Percentiles rank a stretch among this genome's conserved stretches.
These are phyloP conservation scores for Lasiommata megera DNA, from an alignment of 2,888 invertebrate species.

Conservation along the genomic window DNA sequence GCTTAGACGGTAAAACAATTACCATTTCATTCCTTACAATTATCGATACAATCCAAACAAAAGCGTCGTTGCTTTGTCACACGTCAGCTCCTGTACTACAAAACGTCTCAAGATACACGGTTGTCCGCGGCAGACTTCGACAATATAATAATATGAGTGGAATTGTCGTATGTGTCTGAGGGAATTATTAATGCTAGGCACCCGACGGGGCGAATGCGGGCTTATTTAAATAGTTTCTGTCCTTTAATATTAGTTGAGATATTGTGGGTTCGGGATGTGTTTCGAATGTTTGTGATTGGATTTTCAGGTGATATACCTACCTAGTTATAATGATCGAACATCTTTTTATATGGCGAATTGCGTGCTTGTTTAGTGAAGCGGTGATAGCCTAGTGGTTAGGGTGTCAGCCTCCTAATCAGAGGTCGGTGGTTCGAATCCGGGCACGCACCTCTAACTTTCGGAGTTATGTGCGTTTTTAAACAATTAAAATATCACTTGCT, in stretches of 20 bases:
- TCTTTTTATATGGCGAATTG: too few species aligned
- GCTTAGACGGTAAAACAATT: neutral
- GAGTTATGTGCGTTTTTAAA: too few species aligned
- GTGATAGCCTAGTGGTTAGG: too few species aligned
- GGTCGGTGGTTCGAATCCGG: too few species aligned
- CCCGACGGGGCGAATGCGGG: slow-evolving; percentile 47
- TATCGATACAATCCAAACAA: slow-evolving; percentile 20
- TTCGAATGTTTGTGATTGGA: slow-evolving; percentile 18
- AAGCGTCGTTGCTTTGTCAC: slow-evolving; percentile 28
- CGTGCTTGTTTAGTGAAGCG: too few species aligned
- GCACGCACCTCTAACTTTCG: too few species aligned
- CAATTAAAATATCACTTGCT: too few species aligned
- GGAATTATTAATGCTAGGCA: slow-evolving; percentile 74
- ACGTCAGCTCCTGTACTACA: slow-evolving; percentile 49
- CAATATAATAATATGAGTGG: slow-evolving; percentile 72
- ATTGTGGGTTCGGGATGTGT: slow-evolving; percentile 39
- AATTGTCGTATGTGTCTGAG: slow-evolving; percentile 76
- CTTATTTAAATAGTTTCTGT: slow-evolving; percentile 63
- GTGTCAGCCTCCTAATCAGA: too few species aligned
- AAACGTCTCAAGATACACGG: slow-evolving; percentile 68
- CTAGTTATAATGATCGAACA: neutral
- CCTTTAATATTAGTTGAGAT: slow-evolving; percentile 47
- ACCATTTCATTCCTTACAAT: neutral
- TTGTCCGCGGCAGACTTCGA: slow-evolving; percentile 68
- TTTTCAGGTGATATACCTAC: neutral